Percentiles rank a stretch among this genome's conserved stretches.
Evolutionary conservation across 2,113 vertebrate genomes (phyloP).

Genomic region (Pterophyllum scalare): DNA sequence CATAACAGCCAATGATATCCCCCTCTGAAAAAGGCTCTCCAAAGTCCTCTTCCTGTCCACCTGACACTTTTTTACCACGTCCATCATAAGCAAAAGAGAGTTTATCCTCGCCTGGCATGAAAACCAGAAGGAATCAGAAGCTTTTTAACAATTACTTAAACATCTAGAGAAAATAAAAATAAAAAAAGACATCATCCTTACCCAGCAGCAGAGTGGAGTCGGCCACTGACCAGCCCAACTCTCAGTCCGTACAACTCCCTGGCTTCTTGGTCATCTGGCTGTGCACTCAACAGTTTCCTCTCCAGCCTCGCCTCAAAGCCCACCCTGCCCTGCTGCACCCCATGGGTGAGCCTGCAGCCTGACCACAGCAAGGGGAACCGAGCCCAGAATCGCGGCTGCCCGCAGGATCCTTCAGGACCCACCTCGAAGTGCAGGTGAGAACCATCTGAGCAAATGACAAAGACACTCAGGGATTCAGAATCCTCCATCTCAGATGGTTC

Average conservation of each 20-base stretch:
- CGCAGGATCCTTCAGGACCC: conserved; percentile 81
- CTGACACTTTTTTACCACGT: conserved; percentile 83
- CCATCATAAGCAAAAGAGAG: conserved; percentile 88
- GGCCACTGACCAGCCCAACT: conserved; percentile 88
- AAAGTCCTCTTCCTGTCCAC: conserved; percentile 84
- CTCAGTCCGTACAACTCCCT: conserved; percentile 79
- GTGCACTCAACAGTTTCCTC: conserved; percentile 77
- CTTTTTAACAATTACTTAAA: background rate
- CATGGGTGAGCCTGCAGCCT: conserved; percentile 87
- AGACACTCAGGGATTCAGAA: background rate
- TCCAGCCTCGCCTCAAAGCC: conserved; percentile 89
- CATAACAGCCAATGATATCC: conserved; percentile 91
- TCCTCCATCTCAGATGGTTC: background rate
- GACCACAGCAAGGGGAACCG: conserved; percentile 88
- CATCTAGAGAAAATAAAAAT: background rate
- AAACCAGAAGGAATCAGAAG: background rate
- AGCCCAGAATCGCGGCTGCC: conserved; percentile 86
- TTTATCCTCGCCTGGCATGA: conserved; percentile 84
- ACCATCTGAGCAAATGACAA: conserved; percentile 76
- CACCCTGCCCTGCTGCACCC: conserved; percentile 83
- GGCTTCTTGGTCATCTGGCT: conserved; percentile 52
- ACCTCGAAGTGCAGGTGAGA: conserved; percentile 89
- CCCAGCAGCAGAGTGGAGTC: conserved; percentile 84
- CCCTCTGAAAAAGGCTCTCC: conserved; percentile 86
- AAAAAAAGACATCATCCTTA: conserved; percentile 36